Base-by-base conservation (phyloP, 53 echinoderm and acorn worm species). In the Echinarachnius parma region DNA sequence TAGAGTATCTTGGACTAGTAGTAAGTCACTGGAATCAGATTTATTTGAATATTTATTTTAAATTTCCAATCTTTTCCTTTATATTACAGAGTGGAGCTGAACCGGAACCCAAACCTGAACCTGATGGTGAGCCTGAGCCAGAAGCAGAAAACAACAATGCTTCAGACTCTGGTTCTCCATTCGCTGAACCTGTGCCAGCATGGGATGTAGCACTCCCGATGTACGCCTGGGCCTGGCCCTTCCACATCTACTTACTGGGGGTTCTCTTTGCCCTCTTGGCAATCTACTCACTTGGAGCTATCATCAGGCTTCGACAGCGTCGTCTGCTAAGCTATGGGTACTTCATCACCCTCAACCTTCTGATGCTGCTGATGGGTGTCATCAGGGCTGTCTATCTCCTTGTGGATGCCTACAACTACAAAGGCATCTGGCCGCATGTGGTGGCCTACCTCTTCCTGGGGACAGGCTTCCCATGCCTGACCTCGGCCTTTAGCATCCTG, bases 401-500 rank as follows among this genome's bases (percentile, higher is more conserved):
- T 29, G 91, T 98, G 4, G 98, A 98, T 60, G 91, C 98, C 18
- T 98, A 98, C 75, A 91, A 91, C 59, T 80, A 72, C 77, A 88
- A 92, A 66, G 27, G 33, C 1, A 61, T 88, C 20, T 92, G 85
- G 46, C 86, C 91, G 1, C 29, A 76, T 31, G 68, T 91, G 14
- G 67, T 92, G n/a, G 82, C 91, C 3, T 98, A 98, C 60, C 39
- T 98, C 42, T 63, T 98, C 22, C 80, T 91, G 10, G 90, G 98
- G 23, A 46, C 92, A 65, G 98, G 98, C 16, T 98, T 98, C 37
- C 98, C 98, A 0, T 98, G 98, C 68, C 75, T 98, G 34, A 92
- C 98, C 4, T 98, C 98, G 4, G 91, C 98, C 0, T 98, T 98
- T 50, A 98, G 98, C 58, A 92, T 98, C 60, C 74, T 98, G 32